Evolutionary conservation across 1,140 invertebrate genomes (phyloP).

Genomic region (Drosophila chauvacae): DNA sequence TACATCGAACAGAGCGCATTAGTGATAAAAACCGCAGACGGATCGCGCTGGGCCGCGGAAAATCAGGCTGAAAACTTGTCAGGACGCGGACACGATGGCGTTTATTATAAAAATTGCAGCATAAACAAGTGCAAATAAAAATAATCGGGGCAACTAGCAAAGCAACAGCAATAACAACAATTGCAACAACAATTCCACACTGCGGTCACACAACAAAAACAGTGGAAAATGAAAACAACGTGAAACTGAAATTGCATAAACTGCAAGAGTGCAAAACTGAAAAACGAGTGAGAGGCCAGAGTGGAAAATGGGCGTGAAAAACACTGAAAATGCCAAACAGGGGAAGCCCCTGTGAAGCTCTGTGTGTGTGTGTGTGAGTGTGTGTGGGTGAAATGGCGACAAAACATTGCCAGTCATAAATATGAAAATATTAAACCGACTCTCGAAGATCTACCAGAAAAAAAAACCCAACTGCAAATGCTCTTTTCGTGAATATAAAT

Average conservation of each 20-base stretch:
- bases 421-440: conserved; percentile 31
- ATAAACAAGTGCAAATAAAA: conserved; percentile 64
- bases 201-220: conserved; percentile 46
- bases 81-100: conserved; percentile 32
- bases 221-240: not conserved
- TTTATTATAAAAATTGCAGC: conserved; percentile 64
- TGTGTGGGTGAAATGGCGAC: conserved; percentile 29
- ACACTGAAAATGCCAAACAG: conserved; percentile 9
- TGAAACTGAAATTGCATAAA: conserved; percentile 50
- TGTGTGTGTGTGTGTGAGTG: not conserved
- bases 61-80: conserved; percentile 7
- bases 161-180: conserved; percentile 29
- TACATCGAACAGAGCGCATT: conserved; percentile 36
- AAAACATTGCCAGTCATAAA: conserved; percentile 46
- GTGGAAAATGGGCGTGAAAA: conserved; percentile 28
- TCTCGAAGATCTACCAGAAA: not conserved
- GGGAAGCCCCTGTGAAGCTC: not conserved
- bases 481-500: not conserved
- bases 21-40: conserved; percentile 60
- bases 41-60: conserved; percentile 22
- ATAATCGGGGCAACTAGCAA: conserved; percentile 32
- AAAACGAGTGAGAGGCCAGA: conserved; percentile 31
- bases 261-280: conserved; percentile 53
- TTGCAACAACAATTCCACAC: conserved; percentile 37
- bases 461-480: conserved; percentile 10